phyloP scores from a whole-genome alignment of 2,797 vertebrate species.

The Trichosurus vulpecula region DNA sequence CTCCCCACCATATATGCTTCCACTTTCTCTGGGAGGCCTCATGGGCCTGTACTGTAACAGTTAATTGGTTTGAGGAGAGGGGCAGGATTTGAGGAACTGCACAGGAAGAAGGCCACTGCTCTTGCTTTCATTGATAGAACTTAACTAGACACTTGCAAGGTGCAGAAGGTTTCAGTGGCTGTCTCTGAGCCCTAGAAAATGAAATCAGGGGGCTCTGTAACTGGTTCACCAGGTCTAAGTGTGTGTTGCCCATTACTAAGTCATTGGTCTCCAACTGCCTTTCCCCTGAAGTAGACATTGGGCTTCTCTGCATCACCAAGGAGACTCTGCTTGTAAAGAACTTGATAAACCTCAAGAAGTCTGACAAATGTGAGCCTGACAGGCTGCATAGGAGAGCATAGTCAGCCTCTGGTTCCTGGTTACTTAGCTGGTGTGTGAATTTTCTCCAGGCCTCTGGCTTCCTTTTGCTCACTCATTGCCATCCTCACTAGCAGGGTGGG shows the following conservation, averaged over 20 bases:
- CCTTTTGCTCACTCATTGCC: background rate
- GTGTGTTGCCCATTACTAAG: background rate
- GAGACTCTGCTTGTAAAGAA: background rate
- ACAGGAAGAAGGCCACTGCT: slow-evolving; percentile 11
- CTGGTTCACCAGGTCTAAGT: slow-evolving; percentile 24
- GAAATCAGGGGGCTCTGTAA: background rate
- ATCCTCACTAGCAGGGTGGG: background rate
- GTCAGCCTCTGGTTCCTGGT: fast-evolving
- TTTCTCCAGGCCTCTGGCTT: slow-evolving; percentile 6
- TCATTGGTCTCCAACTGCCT: slow-evolving; percentile 60
- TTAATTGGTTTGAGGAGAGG: slow-evolving; percentile 42
- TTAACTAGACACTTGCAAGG: background rate
- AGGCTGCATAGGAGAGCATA: background rate
- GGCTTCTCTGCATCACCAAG: background rate
- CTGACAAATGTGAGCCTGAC: background rate
- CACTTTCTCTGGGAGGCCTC: slow-evolving; percentile 26
- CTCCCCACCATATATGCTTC: slow-evolving; percentile 32
- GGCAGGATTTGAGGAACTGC: background rate
- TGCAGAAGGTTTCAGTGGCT: background rate
- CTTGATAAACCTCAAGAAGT: background rate
- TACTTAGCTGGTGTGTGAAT: background rate
- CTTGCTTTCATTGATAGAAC: background rate
- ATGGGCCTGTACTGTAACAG: slow-evolving; percentile 8
- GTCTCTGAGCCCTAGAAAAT: slow-evolving; percentile 21
- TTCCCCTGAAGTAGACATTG: slow-evolving; percentile 61